Evolutionary conservation across 2,797 vertebrate genomes (phyloP).

Genomic region (Hippopotamyrus pictus): DNA sequence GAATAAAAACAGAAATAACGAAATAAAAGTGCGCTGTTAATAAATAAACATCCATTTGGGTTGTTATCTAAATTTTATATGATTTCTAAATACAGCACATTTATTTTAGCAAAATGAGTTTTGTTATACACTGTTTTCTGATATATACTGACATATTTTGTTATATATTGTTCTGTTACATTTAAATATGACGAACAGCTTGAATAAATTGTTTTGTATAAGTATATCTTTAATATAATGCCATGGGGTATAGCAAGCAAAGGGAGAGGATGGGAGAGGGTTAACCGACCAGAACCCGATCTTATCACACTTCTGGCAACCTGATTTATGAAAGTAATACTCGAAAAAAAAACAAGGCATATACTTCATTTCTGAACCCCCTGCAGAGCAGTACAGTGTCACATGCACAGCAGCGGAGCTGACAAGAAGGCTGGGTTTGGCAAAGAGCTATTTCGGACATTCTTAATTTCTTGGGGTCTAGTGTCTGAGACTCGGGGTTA

Average conservation of each 20-base stretch:
- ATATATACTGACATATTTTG: background rate
- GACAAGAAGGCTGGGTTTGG: background rate
- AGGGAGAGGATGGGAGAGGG: background rate
- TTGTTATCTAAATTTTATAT: background rate
- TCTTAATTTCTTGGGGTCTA: background rate
- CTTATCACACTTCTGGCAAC: conserved; percentile 26
- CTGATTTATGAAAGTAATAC: background rate
- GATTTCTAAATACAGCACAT: background rate
- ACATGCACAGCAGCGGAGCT: conserved; percentile 18
- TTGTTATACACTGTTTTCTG: background rate
- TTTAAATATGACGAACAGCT: background rate
- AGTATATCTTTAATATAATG: background rate
- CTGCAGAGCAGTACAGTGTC: background rate
- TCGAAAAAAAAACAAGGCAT: background rate
- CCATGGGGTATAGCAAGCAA: background rate
- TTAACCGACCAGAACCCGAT: conserved; percentile 11
- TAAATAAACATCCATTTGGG: background rate
- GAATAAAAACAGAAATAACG: background rate
- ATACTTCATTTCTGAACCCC: background rate
- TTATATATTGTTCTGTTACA: background rate
- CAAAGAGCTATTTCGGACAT: background rate
- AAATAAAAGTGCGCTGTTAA: background rate
- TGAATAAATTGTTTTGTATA: background rate
- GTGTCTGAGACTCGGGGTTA: background rate
- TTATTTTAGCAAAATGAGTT: background rate